Evolutionary conservation across 2,113 vertebrate species (phyloP).

Genomic region (Hippocampus mohnikei): DNA sequence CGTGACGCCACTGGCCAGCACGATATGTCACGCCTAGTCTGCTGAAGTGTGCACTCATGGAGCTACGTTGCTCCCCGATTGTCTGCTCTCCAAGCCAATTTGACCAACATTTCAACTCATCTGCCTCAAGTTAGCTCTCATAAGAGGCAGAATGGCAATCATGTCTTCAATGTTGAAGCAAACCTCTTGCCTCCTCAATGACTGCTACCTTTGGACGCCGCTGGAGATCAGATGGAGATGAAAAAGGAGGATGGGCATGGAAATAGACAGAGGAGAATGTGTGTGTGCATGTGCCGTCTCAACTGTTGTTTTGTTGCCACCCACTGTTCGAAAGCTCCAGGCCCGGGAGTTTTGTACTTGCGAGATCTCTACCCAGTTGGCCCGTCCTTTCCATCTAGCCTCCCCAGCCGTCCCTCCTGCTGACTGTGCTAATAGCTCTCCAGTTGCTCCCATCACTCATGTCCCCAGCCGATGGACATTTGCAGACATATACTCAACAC

Average conservation of each 20-base stretch:
- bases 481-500: constrained; percentile 32
- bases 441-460: constrained; percentile 37
- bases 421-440: constrained; percentile 58
- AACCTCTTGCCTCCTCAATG: constrained; percentile 45
- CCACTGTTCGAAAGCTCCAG: constrained; percentile 59
- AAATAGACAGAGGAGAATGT: constrained; percentile 33
- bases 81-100: constrained; percentile 21
- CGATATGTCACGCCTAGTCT: constrained; percentile 50
- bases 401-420: constrained; percentile 36
- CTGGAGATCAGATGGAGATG: constrained; percentile 46
- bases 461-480: constrained; percentile 37
- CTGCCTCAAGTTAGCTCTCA: constrained; percentile 53
- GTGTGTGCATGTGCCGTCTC: constrained; percentile 42
- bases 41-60: constrained; percentile 30
- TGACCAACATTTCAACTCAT: constrained; percentile 19
- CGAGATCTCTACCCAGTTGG: constrained; percentile 43
- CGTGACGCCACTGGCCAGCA: constrained; percentile 57
- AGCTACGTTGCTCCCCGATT: constrained; percentile 33
- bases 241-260: constrained; percentile 25
- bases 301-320: constrained; percentile 65
- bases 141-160: constrained; percentile 55
- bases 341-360: constrained; percentile 39
- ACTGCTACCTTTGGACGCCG: constrained; percentile 48
- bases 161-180: constrained; percentile 55
- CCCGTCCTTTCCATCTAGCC: constrained; percentile 35